Conservation (phyloP, 2,113 vertebrate genomes). For the Syrrhaptes paradoxus region DNA sequence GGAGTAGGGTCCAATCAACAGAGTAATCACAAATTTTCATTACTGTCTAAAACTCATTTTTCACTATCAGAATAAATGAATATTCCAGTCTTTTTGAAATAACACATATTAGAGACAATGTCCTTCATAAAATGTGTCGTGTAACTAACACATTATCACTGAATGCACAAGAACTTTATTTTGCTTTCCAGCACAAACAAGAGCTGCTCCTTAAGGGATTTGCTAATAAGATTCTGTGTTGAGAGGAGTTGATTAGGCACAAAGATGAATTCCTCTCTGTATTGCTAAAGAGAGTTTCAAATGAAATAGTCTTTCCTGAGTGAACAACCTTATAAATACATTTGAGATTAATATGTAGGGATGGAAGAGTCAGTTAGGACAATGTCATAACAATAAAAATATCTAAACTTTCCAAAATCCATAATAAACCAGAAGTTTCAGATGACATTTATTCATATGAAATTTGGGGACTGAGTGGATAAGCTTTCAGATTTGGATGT, state of each 20-base stretch:
- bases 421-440: too few relatives aligned
- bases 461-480: too few relatives aligned
- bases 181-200: conserved; percentile 1
- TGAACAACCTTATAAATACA: not conserved
- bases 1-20: not conserved
- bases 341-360: not conserved
- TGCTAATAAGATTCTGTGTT: not conserved
- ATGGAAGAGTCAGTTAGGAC: not conserved
- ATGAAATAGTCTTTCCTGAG: not conserved
- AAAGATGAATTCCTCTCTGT: not conserved
- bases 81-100: conserved; percentile 1
- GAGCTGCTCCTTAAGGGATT: not conserved
- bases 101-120: not conserved
- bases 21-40: not conserved
- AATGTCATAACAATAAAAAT: not conserved
- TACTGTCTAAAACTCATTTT: conserved; percentile 27
- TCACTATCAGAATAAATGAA: conserved; percentile 49
- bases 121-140: not conserved
- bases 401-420: not conserved
- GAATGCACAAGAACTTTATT: not conserved
- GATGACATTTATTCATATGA: too few relatives aligned
- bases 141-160: not conserved
- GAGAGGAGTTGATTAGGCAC: not conserved
- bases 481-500: too few relatives aligned
- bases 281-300: not conserved